These are phyloP conservation scores for Cephonodes hylas DNA, from an alignment of 2,888 invertebrate genomes.

Conservation along the genomic window DNA sequence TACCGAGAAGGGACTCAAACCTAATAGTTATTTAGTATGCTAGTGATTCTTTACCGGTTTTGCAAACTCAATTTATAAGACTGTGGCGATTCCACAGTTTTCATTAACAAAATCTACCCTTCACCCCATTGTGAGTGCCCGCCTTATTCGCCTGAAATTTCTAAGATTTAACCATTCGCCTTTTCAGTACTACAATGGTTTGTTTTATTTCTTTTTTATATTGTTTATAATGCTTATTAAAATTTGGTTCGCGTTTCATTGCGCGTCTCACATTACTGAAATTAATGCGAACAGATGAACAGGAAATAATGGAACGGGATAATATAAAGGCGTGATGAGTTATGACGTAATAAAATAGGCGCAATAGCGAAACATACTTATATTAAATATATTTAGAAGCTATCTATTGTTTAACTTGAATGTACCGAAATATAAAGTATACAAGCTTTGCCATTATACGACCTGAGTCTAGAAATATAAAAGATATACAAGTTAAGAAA, in stretches of 20 bases:
- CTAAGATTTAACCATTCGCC: neutral
- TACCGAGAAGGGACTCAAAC: too few relatives aligned
- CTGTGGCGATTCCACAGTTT: neutral
- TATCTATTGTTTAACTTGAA: too few relatives aligned
- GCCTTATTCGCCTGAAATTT: neutral
- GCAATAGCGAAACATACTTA: too few relatives aligned
- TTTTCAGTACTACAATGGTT: neutral
- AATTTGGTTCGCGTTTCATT: neutral
- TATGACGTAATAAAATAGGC: neutral
- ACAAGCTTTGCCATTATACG: too few relatives aligned
- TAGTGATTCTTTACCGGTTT: too few relatives aligned
- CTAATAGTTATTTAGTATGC: too few relatives aligned
- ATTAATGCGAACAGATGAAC: neutral
- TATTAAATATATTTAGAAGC: too few relatives aligned
- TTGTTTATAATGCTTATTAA: neutral
- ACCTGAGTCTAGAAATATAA: too few relatives aligned
- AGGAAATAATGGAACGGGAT: neutral
- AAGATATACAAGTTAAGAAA: too few relatives aligned
- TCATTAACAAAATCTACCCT: neutral
- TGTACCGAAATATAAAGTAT: too few relatives aligned
- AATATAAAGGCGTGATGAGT: neutral
- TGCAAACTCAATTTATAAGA: too few relatives aligned
- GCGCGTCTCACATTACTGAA: neutral
- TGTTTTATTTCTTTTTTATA: neutral
- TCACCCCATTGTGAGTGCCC: neutral